Percentiles rank a stretch among this genome's conserved stretches.
These are phyloP conservation scores for Clarias fuscus DNA, from an alignment of 2,797 vertebrate species.

Conservation along the genomic window DNA sequence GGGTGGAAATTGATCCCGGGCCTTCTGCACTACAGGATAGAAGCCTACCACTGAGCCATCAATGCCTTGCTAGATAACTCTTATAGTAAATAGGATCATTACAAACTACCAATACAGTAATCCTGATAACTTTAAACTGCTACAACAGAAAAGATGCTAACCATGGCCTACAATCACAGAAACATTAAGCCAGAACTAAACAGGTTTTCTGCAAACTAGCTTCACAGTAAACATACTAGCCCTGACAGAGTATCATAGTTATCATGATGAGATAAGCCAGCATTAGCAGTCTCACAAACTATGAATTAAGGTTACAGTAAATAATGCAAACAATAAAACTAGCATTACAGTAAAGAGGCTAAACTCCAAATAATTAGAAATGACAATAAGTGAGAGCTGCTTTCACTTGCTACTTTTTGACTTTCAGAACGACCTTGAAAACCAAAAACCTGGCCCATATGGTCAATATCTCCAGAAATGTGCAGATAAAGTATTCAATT, in stretches of 20 bases:
- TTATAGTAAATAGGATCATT: background rate
- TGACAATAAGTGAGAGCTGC: background rate
- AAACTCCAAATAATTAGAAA: background rate
- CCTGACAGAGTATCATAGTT: background rate
- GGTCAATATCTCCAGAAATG: background rate
- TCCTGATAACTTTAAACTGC: background rate
- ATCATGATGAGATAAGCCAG: background rate
- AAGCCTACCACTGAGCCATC: too few relatives aligned
- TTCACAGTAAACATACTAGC: background rate
- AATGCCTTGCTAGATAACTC: background rate
- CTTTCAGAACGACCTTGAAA: constrained; percentile 2
- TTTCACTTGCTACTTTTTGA: background rate
- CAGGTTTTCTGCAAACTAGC: background rate
- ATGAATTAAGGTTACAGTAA: too few relatives aligned
- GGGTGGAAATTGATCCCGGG: too few relatives aligned
- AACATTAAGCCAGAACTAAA: background rate
- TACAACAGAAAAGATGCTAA: background rate
- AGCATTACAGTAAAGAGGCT: background rate
- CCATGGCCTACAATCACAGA: background rate
- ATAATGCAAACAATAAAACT: background rate
- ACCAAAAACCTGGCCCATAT: background rate
- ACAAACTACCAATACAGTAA: background rate
- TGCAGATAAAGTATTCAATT: background rate
- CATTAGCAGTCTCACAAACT: background rate
- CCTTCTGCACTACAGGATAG: too few relatives aligned